Conservation (phyloP, 2,888 invertebrate species). For the Acleris laterana region DNA sequence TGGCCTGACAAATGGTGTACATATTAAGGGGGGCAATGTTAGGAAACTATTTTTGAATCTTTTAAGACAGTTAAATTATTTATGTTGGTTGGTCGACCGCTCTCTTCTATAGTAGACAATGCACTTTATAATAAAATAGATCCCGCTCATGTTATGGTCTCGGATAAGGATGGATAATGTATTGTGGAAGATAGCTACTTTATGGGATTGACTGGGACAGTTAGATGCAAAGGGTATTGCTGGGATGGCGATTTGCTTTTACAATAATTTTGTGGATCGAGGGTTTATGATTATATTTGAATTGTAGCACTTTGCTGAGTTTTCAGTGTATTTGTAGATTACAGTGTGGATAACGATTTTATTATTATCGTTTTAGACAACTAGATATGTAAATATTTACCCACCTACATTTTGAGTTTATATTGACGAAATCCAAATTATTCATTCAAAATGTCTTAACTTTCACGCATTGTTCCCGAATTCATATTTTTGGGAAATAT, state of each 20-base stretch:
- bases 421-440: too few relatives aligned
- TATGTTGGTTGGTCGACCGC: constrained; percentile 77
- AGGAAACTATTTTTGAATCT: constrained; percentile 85
- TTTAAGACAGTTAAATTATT: constrained; percentile 85
- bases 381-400: too few relatives aligned
- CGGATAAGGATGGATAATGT: constrained; percentile 81
- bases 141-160: constrained; percentile 77
- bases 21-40: constrained; percentile 83
- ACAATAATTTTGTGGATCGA: constrained; percentile 59
- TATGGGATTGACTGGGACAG: constrained; percentile 77
- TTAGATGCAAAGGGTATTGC: constrained; percentile 76
- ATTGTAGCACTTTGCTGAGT: constrained; percentile 42
- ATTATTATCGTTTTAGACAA: neutral
- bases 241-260: constrained; percentile 62
- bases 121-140: constrained; percentile 84
- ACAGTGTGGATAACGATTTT: neutral
- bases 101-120: constrained; percentile 78
- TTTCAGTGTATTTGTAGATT: constrained; percentile 2
- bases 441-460: too few relatives aligned
- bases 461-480: too few relatives aligned
- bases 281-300: constrained; percentile 47
- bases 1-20: constrained; percentile 84
- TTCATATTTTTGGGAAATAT: too few relatives aligned
- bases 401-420: too few relatives aligned
- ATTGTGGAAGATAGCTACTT: constrained; percentile 79